These are phyloP conservation scores for Operophtera brumata DNA, from an alignment of 2,888 invertebrate genomes.

Conservation along the genomic window DNA sequence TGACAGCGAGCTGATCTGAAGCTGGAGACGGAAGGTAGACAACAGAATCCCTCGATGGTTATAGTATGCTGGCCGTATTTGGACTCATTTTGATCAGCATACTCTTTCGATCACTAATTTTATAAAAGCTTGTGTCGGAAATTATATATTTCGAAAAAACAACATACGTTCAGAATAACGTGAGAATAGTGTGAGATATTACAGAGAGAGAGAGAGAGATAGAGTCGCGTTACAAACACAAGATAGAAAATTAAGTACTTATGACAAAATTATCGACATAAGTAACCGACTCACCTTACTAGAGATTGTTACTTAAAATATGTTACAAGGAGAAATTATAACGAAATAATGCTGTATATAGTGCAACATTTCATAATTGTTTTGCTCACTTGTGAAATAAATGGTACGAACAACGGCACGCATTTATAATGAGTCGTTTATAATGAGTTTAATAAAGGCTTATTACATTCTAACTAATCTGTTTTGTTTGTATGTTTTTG, in stretches of 20 bases:
- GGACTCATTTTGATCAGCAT: too few species aligned
- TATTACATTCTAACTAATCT: not conserved
- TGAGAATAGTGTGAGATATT: too few species aligned
- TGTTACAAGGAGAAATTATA: constrained; percentile 41
- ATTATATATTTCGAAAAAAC: too few species aligned
- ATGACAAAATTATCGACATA: not conserved
- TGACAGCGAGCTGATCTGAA: too few species aligned
- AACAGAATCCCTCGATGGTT: too few species aligned
- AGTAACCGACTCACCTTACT: not conserved
- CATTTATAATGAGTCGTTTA: constrained; percentile 7
- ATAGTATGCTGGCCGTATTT: too few species aligned
- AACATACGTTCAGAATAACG: too few species aligned
- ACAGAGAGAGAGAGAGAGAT: too few species aligned
- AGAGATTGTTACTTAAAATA: constrained; percentile 15
- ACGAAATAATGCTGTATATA: constrained; percentile 26
- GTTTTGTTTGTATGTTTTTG: too few species aligned
- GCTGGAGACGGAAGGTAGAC: too few species aligned
- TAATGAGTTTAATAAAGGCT: not conserved
- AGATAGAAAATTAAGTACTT: not conserved
- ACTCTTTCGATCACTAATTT: too few species aligned
- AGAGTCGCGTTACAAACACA: not conserved
- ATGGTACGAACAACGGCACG: constrained; percentile 6
- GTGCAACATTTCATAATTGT: constrained; percentile 18
- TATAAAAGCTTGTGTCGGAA: too few species aligned
- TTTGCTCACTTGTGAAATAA: constrained; percentile 25